These are phyloP conservation scores for Amphilophus citrinellus DNA, from an alignment of 2,113 vertebrate genomes.

Conservation along the genomic window DNA sequence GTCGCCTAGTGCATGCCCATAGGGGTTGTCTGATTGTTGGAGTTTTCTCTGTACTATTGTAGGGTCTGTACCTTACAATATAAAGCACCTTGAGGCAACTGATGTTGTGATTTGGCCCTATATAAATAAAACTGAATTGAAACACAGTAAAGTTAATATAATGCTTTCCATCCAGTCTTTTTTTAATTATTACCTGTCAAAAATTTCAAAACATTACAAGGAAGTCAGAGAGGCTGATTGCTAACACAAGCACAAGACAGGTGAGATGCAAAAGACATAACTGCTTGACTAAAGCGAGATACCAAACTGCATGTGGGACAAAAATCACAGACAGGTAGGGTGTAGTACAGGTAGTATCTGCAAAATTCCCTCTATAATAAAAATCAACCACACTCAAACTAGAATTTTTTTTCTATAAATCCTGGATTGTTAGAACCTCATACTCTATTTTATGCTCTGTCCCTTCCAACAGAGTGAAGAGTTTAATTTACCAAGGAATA, in stretches of 20 bases:
- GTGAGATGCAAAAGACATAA: not conserved
- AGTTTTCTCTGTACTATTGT: too few relatives aligned
- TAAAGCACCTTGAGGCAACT: too few relatives aligned
- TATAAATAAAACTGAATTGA: too few relatives aligned
- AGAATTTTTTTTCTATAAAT: not conserved
- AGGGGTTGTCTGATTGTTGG: too few relatives aligned
- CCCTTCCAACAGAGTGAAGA: not conserved
- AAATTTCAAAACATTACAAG: not conserved
- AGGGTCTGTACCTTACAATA: too few relatives aligned
- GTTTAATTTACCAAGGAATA: not conserved
- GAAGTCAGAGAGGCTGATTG: not conserved
- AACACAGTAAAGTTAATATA: not conserved
- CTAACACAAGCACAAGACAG: conserved; percentile 8
- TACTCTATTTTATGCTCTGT: not conserved
- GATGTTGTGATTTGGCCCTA: too few relatives aligned
- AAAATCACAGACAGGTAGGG: conserved; percentile 20
- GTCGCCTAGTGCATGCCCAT: too few relatives aligned
- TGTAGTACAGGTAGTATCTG: conserved; percentile 17
- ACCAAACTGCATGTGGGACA: conserved; percentile 17
- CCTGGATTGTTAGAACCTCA: not conserved
- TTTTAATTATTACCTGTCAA: not conserved
- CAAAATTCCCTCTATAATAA: not conserved
- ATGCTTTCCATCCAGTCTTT: not conserved
- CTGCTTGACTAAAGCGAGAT: not conserved
- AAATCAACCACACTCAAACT: not conserved